A percentile compares a stretch with the other conserved stretches of the same genome.
Conservation (phyloP, 2,797 vertebrate genomes). For the Balearica regulorum region DNA sequence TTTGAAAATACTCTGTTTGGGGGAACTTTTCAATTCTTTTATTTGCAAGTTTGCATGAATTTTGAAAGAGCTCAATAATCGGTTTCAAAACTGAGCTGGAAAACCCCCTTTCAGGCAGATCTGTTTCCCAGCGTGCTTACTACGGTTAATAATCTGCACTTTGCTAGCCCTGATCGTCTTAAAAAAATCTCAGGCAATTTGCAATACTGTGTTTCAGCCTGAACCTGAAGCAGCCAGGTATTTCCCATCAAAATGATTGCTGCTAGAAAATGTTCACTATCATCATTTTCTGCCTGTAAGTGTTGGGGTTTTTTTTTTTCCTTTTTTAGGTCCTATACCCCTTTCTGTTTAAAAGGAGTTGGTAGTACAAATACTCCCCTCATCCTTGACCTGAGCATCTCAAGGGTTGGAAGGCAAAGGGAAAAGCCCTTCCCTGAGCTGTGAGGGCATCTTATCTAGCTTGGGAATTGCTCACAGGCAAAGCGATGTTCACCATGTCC, state of each 20-base stretch:
- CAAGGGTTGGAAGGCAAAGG: not conserved
- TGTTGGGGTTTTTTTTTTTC: not conserved
- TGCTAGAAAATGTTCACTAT: not conserved
- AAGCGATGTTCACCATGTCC: accelerated
- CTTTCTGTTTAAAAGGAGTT: not conserved
- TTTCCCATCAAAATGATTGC: not conserved
- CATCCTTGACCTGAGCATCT: not conserved
- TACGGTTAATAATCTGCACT: not conserved
- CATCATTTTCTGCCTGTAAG: not conserved
- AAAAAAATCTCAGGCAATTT: not conserved
- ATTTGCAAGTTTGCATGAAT: not conserved
- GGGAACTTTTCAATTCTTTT: not conserved
- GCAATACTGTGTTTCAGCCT: not conserved
- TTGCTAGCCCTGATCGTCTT: not conserved
- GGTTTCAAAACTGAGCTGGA: not conserved
- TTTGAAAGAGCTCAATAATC: not conserved
- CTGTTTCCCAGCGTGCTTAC: not conserved
- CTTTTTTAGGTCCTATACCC: not conserved
- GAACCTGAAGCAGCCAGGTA: not conserved
- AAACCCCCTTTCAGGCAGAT: not conserved
- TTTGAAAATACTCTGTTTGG: not conserved
- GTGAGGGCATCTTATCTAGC: not conserved
- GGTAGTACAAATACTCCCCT: not conserved
- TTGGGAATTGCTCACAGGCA: not conserved
- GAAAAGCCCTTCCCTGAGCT: not conserved